phyloP scores from a whole-genome alignment of 2,113 vertebrate species.

The Acinonyx jubatus region DNA sequence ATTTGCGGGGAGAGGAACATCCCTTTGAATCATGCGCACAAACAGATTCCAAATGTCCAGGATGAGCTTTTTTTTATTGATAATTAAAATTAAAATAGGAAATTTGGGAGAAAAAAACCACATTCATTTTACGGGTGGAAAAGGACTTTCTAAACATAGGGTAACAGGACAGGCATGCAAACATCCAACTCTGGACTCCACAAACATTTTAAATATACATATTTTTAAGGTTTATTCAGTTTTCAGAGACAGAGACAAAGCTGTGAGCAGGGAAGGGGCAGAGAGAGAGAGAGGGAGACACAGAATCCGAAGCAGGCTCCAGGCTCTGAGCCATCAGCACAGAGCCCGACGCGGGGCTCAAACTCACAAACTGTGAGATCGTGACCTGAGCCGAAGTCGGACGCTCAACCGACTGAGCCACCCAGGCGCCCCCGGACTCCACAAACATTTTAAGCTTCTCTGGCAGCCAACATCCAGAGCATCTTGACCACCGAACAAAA shows the following conservation, averaged over 20 bases:
- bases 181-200: neutral
- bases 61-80: neutral
- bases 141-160: neutral
- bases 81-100: neutral
- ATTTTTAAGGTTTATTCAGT: too few relatives aligned
- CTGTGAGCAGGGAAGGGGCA: too few relatives aligned
- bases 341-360: too few relatives aligned
- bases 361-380: too few relatives aligned
- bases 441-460: neutral
- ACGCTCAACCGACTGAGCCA: too few relatives aligned
- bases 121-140: neutral
- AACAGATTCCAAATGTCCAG: neutral
- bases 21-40: neutral
- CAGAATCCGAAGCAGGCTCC: too few relatives aligned
- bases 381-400: too few relatives aligned
- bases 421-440: neutral
- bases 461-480: neutral
- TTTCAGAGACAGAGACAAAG: too few relatives aligned
- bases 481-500: neutral
- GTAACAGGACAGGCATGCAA: neutral
- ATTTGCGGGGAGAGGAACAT: neutral
- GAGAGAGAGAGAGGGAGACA: too few relatives aligned
- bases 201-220: neutral
- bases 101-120: neutral
- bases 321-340: too few relatives aligned